Evolutionary conservation across 2,797 vertebrate genomes (phyloP), one percentile per base, ranked within the genome.

Genomic region (Spatula clypeata): DNA sequence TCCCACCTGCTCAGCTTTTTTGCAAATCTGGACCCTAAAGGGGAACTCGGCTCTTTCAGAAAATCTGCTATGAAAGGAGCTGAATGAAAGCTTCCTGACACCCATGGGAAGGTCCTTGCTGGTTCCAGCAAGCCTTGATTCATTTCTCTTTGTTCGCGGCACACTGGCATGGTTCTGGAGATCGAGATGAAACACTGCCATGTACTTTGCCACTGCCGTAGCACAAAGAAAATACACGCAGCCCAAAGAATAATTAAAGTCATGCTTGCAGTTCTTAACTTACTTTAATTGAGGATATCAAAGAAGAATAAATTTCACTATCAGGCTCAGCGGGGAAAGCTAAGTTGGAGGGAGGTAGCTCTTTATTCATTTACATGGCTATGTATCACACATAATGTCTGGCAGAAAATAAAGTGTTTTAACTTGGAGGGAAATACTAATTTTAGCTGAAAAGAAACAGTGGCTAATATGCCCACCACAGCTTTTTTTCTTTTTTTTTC

Each of bases 281-380:
- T 97, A 75, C 86, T 93, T 91, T 95, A 96, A 96, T 81, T 96
- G 95, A 98, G 81, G 88, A 77, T 90, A 97, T 95, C 89, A 96
- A 96, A 97, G 88, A 97, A 97, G 92, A 97, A 94, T 92, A 94
- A 96, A 96, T 97, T 95, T 97, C 80, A 95, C 97, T 97, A 96
- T 79, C 89, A 90, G 24, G 15, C 94, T 79, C 96, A 93, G 90
- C 66, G 84, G 93, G 96, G 93, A 51, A 85, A 77, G 45, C 67
- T 57, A 61, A 82, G 53, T 84, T 86, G 66, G 92, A 93, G 47
- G 47, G 73, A 96, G 71, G 79, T 82, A 49, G 64, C 62, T 73
- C 67, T 94, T 95, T 94, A 91, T 90, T 97, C 81, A 92, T 94
- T 94, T 57, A 84, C 54, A 71, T 60, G 38, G 73, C 58, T 95